Conservation (phyloP, 37 sponge, comb jelly and placozoan species). For the Crambe crambe region DNA sequence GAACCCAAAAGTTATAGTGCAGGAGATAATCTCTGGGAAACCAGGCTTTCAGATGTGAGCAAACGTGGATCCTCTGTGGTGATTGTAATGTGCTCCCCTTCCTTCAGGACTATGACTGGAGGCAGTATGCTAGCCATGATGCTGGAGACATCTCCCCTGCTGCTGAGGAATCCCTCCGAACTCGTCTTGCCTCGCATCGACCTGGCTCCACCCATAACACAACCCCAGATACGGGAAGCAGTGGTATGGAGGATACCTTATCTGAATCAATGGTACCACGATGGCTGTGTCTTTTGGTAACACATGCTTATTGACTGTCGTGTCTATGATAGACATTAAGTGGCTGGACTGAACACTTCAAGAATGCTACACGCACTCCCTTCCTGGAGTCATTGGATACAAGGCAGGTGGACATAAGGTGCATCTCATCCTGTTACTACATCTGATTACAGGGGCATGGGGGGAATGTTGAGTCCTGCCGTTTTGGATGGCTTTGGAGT, state of each 20-base stretch:
- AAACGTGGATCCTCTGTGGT: not conserved
- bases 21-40: not conserved
- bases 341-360: slow-evolving; percentile 20
- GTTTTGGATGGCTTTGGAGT: not conserved
- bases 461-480: slow-evolving; percentile 51
- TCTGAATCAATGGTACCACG: slow-evolving; percentile 29
- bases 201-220: not conserved
- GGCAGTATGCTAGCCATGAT: slow-evolving; percentile 60
- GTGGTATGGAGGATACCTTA: slow-evolving; percentile 28
- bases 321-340: slow-evolving; percentile 7
- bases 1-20: slow-evolving; percentile 1
- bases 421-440: not conserved
- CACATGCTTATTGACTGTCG: not conserved
- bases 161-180: slow-evolving; percentile 3
- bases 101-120: slow-evolving; percentile 76
- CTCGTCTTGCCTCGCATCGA: slow-evolving; percentile 2
- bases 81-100: not conserved
- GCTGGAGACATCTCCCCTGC: not conserved
- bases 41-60: slow-evolving; percentile 18
- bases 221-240: not conserved
- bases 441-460: slow-evolving; percentile 43
- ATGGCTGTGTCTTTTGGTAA: not conserved
- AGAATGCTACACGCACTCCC: slow-evolving; percentile 4
- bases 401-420: slow-evolving; percentile 21
- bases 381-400: slow-evolving; percentile 44